Evolutionary conservation across 2,888 invertebrate genomes (phyloP).

Genomic region (Saturnia japonica): DNA sequence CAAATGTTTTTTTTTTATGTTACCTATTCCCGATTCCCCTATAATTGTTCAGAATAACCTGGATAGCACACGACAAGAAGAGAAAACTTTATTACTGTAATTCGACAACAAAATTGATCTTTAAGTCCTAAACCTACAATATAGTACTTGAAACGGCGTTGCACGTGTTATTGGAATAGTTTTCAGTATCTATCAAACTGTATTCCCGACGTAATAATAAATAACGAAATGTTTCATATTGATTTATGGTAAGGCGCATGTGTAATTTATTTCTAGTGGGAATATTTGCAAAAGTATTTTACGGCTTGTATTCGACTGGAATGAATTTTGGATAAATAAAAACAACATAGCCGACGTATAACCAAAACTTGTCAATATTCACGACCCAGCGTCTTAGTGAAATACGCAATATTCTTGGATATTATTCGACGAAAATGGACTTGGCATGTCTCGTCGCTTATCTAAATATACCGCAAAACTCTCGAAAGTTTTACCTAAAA

Average conservation of each 20-base stretch:
- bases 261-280: neutral
- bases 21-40: too few species aligned
- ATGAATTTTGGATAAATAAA: neutral
- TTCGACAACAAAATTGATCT: neutral
- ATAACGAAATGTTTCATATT: neutral
- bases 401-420: neutral
- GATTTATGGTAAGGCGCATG: neutral
- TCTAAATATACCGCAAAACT: neutral
- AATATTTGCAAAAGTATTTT: neutral
- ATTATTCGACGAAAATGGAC: neutral
- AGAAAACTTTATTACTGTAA: neutral
- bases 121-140: constrained; percentile 1
- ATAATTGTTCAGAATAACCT: neutral
- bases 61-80: neutral
- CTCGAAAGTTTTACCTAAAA: neutral
- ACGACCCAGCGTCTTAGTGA: neutral
- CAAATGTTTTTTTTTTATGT: too few species aligned
- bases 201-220: constrained; percentile 2
- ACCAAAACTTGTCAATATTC: neutral
- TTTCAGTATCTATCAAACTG: neutral
- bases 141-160: neutral
- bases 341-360: neutral
- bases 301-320: neutral
- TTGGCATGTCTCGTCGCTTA: neutral
- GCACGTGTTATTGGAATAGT: constrained; percentile 5